Evolutionary conservation across 2,888 invertebrate species (phyloP).

Genomic region (Perizoma flavofasciatum): DNA sequence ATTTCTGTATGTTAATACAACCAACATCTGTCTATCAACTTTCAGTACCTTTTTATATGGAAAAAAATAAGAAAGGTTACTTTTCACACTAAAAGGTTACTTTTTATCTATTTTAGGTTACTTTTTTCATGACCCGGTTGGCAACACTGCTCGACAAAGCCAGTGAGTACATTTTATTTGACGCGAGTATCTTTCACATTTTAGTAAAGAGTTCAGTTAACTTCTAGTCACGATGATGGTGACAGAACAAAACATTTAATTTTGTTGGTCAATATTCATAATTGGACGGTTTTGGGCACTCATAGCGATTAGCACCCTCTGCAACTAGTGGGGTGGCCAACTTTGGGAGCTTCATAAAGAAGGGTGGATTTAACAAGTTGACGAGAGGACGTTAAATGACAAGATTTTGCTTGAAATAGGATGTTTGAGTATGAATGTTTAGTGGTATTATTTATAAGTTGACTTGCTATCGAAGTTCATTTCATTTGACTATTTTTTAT

Average conservation of each 20-base stretch:
- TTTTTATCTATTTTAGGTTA: no score
- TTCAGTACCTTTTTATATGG: no score
- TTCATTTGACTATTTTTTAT: no score
- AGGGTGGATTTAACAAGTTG: conserved; percentile 1
- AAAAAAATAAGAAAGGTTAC: no score
- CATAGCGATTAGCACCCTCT: conserved; percentile 72
- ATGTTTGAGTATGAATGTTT: background rate
- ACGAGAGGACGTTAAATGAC: background rate
- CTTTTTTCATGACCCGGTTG: no score
- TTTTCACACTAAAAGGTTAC: no score
- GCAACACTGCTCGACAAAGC: no score
- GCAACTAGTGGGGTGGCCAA: conserved; percentile 47
- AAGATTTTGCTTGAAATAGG: background rate
- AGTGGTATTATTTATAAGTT: background rate
- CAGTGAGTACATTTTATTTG: no score
- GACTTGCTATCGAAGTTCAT: no score
- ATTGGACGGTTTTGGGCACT: conserved; percentile 73
- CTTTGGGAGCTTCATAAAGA: conserved; percentile 34
- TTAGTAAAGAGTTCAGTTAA: conserved; percentile 8
- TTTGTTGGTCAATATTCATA: conserved; percentile 73
- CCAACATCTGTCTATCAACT: no score
- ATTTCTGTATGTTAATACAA: no score
- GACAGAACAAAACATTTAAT: conserved; percentile 34
- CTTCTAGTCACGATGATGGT: conserved; percentile 33
- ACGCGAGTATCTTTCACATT: no score